Percentiles rank a stretch among this genome's conserved stretches.
Conservation (phyloP, 2,797 vertebrate genomes). For the Sylvia borin region DNA sequence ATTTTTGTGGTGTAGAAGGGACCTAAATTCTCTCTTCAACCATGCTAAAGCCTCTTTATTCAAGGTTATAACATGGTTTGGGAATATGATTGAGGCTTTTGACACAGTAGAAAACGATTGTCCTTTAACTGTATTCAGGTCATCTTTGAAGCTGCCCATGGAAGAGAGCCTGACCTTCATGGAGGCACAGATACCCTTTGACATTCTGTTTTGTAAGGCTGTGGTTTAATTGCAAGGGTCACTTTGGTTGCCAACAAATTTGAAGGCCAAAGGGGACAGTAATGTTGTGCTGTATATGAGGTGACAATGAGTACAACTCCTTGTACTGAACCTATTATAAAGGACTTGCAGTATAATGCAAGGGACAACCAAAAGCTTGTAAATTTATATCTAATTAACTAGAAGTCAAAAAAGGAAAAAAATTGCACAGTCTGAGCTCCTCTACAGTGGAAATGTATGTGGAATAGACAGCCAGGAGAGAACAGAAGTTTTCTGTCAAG, state of each 20-base stretch:
- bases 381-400: not conserved
- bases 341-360: not conserved
- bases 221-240: constrained; percentile 26
- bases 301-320: not conserved
- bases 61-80: constrained; percentile 46
- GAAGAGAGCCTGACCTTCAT: constrained; percentile 12
- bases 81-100: constrained; percentile 42
- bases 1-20: not conserved
- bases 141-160: not conserved
- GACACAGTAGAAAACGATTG: constrained; percentile 24
- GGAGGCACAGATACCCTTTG: not conserved
- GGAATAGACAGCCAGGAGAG: not conserved
- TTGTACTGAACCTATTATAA: not conserved
- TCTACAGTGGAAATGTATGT: not conserved
- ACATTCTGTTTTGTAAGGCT: not conserved
- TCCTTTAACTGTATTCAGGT: constrained; percentile 15
- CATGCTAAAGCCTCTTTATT: constrained; percentile 55
- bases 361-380: not conserved
- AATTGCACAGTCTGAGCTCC: not conserved
- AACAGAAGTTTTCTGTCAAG: not conserved
- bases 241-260: not conserved
- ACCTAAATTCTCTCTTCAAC: constrained; percentile 35
- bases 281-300: not conserved
- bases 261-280: not conserved
- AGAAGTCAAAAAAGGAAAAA: not conserved